Conservation (phyloP, 2,888 invertebrate species). For the Diogma glabrata region DNA sequence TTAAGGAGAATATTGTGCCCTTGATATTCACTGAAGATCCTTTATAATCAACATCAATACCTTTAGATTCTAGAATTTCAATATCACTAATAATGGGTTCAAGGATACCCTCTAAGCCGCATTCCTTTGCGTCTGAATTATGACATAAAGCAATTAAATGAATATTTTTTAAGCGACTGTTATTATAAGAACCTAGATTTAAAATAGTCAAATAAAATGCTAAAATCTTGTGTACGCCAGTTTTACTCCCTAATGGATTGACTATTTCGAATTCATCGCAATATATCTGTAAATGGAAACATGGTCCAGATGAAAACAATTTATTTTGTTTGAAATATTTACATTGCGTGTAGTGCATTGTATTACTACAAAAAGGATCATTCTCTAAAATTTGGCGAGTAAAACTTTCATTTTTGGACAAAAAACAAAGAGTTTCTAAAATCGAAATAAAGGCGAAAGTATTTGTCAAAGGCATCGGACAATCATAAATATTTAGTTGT, state of each 20-base stretch:
- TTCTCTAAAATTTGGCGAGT: not conserved
- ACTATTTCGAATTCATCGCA: constrained; percentile 19
- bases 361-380: not conserved
- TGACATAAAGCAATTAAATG: constrained; percentile 12
- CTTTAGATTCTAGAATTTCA: constrained; percentile 16
- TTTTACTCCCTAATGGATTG: constrained; percentile 20
- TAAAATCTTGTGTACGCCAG: constrained; percentile 19
- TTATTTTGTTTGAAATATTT: constrained; percentile 2
- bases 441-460: not conserved
- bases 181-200: constrained; percentile 15
- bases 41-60: constrained; percentile 6
- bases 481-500: not conserved
- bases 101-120: constrained; percentile 11
- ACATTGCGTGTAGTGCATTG: not conserved
- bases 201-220: constrained; percentile 18
- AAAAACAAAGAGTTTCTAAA: not conserved
- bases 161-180: constrained; percentile 14
- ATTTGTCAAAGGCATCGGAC: not conserved
- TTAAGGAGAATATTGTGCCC: not conserved
- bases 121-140: not conserved
- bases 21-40: not conserved
- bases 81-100: constrained; percentile 16
- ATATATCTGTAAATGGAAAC: constrained; percentile 17
- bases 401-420: not conserved
- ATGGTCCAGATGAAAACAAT: constrained; percentile 2